A percentile compares a stretch with the other conserved stretches of the same genome.
Conservation (phyloP, 2,113 vertebrate species). For the Martes martes region DNA sequence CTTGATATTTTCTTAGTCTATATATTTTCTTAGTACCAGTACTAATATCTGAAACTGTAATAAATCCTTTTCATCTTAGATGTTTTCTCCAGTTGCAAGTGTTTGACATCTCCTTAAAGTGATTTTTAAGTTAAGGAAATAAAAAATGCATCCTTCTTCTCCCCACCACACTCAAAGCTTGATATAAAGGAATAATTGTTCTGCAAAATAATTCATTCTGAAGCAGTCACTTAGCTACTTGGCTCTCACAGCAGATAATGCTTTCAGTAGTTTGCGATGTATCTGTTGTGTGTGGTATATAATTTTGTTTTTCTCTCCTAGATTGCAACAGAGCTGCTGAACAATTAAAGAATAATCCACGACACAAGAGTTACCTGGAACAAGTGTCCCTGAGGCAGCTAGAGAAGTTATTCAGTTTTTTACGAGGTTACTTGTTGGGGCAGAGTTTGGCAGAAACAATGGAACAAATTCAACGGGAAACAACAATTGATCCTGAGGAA, state of each 20-base stretch:
- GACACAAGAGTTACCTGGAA: conserved; percentile 90
- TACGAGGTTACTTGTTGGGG: conserved; percentile 88
- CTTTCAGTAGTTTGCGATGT: not conserved
- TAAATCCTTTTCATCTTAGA: not conserved
- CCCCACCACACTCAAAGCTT: not conserved
- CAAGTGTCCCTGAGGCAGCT: conserved; percentile 87
- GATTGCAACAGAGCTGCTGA: conserved; percentile 91
- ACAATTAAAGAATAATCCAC: conserved; percentile 89
- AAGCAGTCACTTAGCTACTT: not conserved
- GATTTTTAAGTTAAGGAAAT: conserved; percentile 33
- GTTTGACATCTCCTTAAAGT: conserved; percentile 34
- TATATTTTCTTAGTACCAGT: not conserved
- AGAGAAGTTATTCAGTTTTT: conserved; percentile 87
- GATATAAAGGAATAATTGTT: not conserved
- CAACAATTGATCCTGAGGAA: conserved; percentile 87
- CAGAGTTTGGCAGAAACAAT: conserved; percentile 84
- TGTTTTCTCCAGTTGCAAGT: conserved; percentile 15
- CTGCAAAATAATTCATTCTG: conserved; percentile 24
- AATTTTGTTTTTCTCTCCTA: conserved; percentile 66
- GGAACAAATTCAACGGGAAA: conserved; percentile 81
- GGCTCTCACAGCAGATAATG: not conserved
- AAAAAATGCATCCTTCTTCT: not conserved
- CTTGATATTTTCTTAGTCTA: not conserved
- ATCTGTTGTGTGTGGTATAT: not conserved
- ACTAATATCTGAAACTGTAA: not conserved